Conservation (phyloP, 35 echinoderm and acorn worm genomes). For the Apostichopus parvimensis region DNA sequence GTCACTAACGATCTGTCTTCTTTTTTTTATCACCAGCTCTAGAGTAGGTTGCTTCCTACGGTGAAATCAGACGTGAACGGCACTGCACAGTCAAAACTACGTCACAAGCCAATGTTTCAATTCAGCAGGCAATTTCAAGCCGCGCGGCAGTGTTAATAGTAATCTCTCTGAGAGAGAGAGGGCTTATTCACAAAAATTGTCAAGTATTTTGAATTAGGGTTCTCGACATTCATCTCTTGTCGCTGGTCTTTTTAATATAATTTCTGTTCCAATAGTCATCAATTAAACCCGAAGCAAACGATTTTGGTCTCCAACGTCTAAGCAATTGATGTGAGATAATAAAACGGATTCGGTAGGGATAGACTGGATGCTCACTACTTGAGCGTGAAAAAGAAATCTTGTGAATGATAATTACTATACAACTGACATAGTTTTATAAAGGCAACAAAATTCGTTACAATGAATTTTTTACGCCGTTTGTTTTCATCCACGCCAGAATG, state of each 20-base stretch:
- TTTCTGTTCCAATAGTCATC: not conserved
- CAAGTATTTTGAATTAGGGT: not conserved
- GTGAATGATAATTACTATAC: no score
- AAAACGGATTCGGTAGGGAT: no score
- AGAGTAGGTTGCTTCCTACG: not conserved
- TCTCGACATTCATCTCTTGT: not conserved
- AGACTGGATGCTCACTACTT: no score
- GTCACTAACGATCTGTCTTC: not conserved
- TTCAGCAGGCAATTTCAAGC: not conserved
- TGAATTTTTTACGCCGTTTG: no score
- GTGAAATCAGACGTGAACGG: not conserved
- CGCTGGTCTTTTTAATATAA: not conserved
- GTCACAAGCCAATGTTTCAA: not conserved
- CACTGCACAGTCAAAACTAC: not conserved
- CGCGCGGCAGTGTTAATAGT: not conserved
- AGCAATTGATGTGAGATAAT: no score
- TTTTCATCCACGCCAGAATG: no score
- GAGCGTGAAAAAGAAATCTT: no score
- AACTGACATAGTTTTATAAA: no score
- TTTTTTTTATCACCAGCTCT: not conserved
- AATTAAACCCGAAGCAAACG: not conserved
- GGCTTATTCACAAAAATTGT: not conserved
- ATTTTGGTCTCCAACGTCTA: not conserved
- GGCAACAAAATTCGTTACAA: no score
- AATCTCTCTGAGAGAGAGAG: not conserved